phyloP scores from a whole-genome alignment of 2,113 vertebrate genomes.

The Callopanchax toddi region DNA sequence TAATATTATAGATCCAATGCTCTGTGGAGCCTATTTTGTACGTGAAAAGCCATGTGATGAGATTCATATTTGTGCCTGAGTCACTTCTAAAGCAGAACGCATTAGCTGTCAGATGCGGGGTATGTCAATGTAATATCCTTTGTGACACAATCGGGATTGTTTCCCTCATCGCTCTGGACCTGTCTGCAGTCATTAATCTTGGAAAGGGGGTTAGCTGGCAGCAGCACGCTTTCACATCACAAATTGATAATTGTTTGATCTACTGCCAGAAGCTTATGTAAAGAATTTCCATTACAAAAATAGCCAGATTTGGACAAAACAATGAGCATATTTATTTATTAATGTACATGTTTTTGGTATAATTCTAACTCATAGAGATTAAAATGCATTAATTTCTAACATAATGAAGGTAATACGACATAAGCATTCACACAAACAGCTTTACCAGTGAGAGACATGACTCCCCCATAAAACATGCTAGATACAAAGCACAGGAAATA shows the following conservation, averaged over 20 bases:
- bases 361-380: too few relatives aligned
- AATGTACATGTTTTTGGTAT: too few relatives aligned
- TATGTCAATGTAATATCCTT: conserved; percentile 81
- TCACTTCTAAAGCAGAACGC: conserved; percentile 73
- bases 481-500: too few relatives aligned
- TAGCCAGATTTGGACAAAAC: conserved; percentile 25
- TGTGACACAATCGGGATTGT: conserved; percentile 81
- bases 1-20: conserved; percentile 19
- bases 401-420: too few relatives aligned
- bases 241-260: conserved; percentile 75
- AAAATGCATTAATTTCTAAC: too few relatives aligned
- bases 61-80: conserved; percentile 59
- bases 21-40: conserved; percentile 45
- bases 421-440: too few relatives aligned
- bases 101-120: conserved; percentile 77
- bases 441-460: too few relatives aligned
- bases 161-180: conserved; percentile 76
- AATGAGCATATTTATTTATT: neutral
- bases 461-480: too few relatives aligned
- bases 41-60: conserved; percentile 47
- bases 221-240: conserved; percentile 67
- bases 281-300: conserved; percentile 34
- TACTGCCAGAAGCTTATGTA: conserved; percentile 49
- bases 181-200: conserved; percentile 82
- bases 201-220: conserved; percentile 61